Percentiles rank a stretch among this genome's conserved stretches.
These are phyloP conservation scores for Hipparchia sbordonii DNA, from an alignment of 2,888 invertebrate species.

Conservation along the genomic window DNA sequence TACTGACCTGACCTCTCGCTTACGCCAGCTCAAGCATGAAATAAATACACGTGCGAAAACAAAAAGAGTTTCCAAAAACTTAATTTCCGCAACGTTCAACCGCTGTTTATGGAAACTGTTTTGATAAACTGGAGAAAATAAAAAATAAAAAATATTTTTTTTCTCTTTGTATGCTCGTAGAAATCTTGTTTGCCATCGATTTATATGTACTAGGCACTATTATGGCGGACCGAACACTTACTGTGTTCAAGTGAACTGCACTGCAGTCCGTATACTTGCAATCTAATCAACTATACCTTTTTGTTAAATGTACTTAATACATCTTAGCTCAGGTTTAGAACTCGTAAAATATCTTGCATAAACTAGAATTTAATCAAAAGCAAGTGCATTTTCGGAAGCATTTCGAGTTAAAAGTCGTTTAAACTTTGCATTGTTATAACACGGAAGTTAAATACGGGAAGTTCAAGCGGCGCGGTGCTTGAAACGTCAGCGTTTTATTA, in stretches of 20 bases:
- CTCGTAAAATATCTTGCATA: too few species aligned
- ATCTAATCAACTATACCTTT: too few species aligned
- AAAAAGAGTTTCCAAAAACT: constrained; percentile 15
- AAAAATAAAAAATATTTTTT: too few species aligned
- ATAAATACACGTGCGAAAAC: constrained; percentile 30
- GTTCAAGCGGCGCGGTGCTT: constrained; percentile 4
- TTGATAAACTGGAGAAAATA: too few species aligned
- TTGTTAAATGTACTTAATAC: too few species aligned
- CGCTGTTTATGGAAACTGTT: constrained; percentile 4
- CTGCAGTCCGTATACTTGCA: too few species aligned
- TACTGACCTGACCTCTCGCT: constrained; percentile 24
- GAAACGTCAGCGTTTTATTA: constrained; percentile 5
- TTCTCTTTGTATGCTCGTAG: too few species aligned
- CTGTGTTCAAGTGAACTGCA: too few species aligned
- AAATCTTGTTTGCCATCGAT: too few species aligned
- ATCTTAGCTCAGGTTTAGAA: too few species aligned
- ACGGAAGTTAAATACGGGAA: constrained; percentile 22
- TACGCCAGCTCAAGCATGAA: constrained; percentile 26
- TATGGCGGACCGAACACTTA: too few species aligned
- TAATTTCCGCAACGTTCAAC: neutral
- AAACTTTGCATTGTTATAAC: constrained; percentile 21
- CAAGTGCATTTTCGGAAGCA: constrained; percentile 9
- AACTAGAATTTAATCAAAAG: constrained; percentile 16
- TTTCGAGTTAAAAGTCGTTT: constrained; percentile 15
- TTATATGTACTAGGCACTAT: too few species aligned